Conservation (phyloP, 2,888 invertebrate genomes). For the Syritta pipiens region DNA sequence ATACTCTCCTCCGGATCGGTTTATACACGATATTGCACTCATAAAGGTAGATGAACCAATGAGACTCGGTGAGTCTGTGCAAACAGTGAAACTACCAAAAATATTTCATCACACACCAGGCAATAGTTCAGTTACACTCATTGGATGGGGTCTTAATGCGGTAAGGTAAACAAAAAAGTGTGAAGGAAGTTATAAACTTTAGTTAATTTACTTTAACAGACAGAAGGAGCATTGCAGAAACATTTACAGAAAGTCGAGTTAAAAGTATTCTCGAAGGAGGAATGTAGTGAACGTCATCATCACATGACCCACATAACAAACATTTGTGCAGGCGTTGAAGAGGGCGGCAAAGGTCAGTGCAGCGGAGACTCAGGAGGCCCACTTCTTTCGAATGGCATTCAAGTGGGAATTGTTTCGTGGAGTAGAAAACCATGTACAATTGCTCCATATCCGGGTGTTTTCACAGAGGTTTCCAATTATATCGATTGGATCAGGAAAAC, state of each 20-base stretch:
- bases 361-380: conserved; percentile 80
- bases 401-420: conserved; percentile 80
- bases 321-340: conserved; percentile 79
- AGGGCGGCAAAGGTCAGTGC: conserved; percentile 80
- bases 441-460: conserved; percentile 79
- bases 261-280: conserved; percentile 76
- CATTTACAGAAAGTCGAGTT: conserved; percentile 78
- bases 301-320: conserved; percentile 75
- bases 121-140: conserved; percentile 72
- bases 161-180: conserved; percentile 63
- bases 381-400: conserved; percentile 75
- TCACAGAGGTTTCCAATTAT: conserved; percentile 78
- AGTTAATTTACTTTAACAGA: conserved; percentile 71
- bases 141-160: conserved; percentile 78
- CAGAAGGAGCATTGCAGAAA: conserved; percentile 75
- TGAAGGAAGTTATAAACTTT: background rate
- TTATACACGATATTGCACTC: conserved; percentile 75
- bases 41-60: conserved; percentile 72
- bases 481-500: conserved; percentile 76
- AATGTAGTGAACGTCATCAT: conserved; percentile 76
- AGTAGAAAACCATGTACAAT: conserved; percentile 79
- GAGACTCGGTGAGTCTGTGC: conserved; percentile 69
- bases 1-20: conserved; percentile 72
- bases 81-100: conserved; percentile 73
- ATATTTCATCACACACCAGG: conserved; percentile 69